Conservation (phyloP, 2,113 vertebrate genomes). For the Okapia johnstoni region DNA sequence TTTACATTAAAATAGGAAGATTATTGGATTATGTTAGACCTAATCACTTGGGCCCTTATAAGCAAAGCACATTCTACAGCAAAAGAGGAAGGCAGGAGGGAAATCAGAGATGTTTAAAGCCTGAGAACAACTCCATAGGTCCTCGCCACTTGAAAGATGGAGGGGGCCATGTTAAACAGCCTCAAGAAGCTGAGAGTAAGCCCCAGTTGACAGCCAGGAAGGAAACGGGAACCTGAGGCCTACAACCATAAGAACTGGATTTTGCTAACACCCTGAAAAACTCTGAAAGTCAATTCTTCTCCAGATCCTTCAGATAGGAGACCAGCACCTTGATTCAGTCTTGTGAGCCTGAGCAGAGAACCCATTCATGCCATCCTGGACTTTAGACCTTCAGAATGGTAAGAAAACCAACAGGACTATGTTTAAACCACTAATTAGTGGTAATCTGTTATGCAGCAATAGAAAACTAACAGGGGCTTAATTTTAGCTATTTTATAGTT, state of each 20-base stretch:
- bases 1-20: neutral
- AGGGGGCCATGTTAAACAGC: neutral
- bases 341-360: neutral
- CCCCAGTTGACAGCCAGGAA: neutral
- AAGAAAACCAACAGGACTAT: fast-evolving
- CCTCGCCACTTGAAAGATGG: neutral
- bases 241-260: neutral
- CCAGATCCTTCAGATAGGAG: neutral
- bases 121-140: neutral
- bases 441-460: neutral
- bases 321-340: neutral
- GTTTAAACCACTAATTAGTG: neutral
- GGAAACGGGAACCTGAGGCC: neutral
- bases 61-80: neutral
- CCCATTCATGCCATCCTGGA: neutral
- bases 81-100: neutral
- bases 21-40: neutral
- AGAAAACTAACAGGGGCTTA: neutral
- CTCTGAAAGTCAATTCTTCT: neutral
- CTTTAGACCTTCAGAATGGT: neutral
- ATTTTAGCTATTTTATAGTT: neutral
- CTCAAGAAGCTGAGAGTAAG: neutral
- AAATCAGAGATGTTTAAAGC: neutral
- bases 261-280: neutral
- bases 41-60: neutral